These are phyloP conservation scores for Araneus ventricosus DNA, from an alignment of 1,140 invertebrate genomes.

Conservation along the genomic window DNA sequence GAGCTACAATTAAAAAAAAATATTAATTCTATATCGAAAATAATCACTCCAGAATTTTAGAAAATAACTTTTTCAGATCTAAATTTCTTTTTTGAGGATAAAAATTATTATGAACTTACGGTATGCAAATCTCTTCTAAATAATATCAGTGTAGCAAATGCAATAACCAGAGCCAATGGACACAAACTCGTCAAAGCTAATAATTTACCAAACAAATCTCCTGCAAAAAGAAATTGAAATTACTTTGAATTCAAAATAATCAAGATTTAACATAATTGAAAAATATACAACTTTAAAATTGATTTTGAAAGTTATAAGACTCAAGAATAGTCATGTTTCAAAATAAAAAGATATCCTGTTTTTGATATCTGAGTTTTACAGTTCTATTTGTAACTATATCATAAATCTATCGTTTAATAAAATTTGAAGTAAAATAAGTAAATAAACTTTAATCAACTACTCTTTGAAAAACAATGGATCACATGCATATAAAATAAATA, in stretches of 20 bases:
- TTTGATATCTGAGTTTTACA: too few species aligned
- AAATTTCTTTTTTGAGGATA: not conserved
- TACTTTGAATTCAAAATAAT: constrained; percentile 24
- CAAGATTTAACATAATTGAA: not conserved
- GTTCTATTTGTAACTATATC: too few species aligned
- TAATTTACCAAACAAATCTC: constrained; percentile 88
- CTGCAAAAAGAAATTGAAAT: constrained; percentile 82
- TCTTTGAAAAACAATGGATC: too few species aligned
- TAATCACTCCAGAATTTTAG: not conserved
- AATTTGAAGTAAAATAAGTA: too few species aligned
- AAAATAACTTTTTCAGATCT: not conserved
- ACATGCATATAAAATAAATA: too few species aligned
- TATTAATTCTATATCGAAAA: too few species aligned
- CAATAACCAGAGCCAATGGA: constrained; percentile 90
- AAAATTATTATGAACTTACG: constrained; percentile 83
- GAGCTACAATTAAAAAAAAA: too few species aligned
- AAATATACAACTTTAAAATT: too few species aligned
- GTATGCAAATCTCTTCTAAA: constrained; percentile 95
- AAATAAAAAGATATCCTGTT: too few species aligned
- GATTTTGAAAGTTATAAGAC: not conserved
- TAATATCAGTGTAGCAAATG: constrained; percentile 91
- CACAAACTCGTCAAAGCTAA: constrained; percentile 90
- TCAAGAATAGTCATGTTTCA: too few species aligned
- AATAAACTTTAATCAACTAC: too few species aligned
- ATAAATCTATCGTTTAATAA: too few species aligned